A percentile compares a stretch with the other conserved stretches of the same genome.
phyloP scores from a whole-genome alignment of 2,888 invertebrate species.

The Gibbula magus region DNA sequence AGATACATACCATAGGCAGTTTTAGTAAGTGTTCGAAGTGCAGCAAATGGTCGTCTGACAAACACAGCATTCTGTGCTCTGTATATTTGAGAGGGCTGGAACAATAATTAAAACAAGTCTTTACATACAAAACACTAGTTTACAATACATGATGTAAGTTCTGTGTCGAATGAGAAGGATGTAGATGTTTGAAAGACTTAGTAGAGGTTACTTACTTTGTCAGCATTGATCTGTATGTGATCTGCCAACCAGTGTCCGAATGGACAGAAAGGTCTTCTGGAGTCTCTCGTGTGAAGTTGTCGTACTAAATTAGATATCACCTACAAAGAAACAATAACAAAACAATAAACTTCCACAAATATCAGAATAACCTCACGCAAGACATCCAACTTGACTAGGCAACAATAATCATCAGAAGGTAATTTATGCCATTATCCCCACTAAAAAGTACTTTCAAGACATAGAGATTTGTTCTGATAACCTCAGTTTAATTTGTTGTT shows the following conservation, averaged over 20 bases:
- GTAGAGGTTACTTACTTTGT: slow-evolving; percentile 64
- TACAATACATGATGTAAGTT: background rate
- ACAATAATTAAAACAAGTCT: slow-evolving; percentile 21
- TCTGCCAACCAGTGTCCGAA: slow-evolving; percentile 82
- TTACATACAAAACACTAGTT: background rate
- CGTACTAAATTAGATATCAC: slow-evolving; percentile 85
- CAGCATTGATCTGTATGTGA: slow-evolving; percentile 73
- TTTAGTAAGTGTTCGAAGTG: slow-evolving; percentile 64
- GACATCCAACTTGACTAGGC: too few relatives aligned
- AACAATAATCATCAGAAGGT: too few relatives aligned
- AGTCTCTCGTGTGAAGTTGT: slow-evolving; percentile 90
- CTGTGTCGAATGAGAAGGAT: background rate
- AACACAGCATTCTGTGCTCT: slow-evolving; percentile 64
- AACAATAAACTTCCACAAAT: too few relatives aligned
- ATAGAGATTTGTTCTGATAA: too few relatives aligned
- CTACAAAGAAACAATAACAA: slow-evolving; percentile 71
- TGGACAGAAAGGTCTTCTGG: slow-evolving; percentile 86
- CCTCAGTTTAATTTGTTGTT: too few relatives aligned
- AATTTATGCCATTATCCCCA: too few relatives aligned
- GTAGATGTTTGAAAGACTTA: background rate
- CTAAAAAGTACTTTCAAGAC: too few relatives aligned
- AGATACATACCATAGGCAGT: slow-evolving; percentile 43
- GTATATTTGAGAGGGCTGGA: slow-evolving; percentile 70
- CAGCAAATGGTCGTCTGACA: slow-evolving; percentile 65
- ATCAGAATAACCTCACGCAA: too few relatives aligned